Evolutionary conservation across 2,888 invertebrate genomes (phyloP), one percentile per base, ranked within the genome.

Genomic region (Cataglyphis rosenhaueri): DNA sequence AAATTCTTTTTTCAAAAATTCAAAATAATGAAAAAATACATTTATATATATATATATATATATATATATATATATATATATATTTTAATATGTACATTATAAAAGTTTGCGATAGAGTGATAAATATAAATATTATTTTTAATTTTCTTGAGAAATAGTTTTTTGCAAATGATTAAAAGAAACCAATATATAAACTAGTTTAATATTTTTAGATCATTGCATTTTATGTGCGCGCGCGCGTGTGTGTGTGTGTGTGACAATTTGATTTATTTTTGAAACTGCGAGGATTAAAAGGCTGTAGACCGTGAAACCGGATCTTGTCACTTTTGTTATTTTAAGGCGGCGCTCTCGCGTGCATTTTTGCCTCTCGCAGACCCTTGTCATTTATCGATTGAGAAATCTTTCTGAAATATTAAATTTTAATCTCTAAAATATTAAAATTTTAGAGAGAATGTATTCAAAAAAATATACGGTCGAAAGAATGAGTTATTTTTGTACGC

Each of bases 291-390:
- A 78, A 82, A 85, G 85, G 35, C 76, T 82, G 85, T 81, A 83
- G 81, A 84, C 71, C 82, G 84, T 85, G 87, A 87, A 87, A 88
- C 85, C 84, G 84, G 84, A 85, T 79, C 64, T 59, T 73, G 76
- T 83, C 57, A 41, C 21, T 84, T 81, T 59, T 64, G 73, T 66
- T 66, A 68, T 35, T 59, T 73, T 70, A 70, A 21, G 82, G 38
- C 78, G 81, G 73, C 68, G 38, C 82, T 68, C 59, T 59, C 44
- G 59, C 61, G 83, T 48, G 15, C 61, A 86, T 86, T 75, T 81
- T 75, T 70, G 84, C 82, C 84, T 75, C 68, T 68, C 82, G 81
- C 79, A 83, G 71, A 85, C 85, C 83, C 73, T 86, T 81, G 75
- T 81, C 83, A 85, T 82, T 65, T 81, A 84, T 81, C 83, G 59